phyloP scores from a whole-genome alignment of 1,140 invertebrate genomes.

The Gyrodactylus bullatarudis region DNA sequence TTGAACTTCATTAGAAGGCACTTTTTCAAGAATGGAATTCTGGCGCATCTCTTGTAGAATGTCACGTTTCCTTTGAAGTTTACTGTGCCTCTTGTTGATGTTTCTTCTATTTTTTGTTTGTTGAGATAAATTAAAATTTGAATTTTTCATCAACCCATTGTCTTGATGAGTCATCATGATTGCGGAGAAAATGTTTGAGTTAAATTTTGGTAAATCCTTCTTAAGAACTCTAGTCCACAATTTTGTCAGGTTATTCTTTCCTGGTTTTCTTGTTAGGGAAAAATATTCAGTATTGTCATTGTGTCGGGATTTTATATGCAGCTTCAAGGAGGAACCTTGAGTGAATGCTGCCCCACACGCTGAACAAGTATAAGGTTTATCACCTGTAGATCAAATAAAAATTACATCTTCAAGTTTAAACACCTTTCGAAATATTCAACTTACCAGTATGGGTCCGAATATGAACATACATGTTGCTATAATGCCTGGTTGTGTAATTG shows the following conservation, averaged over 20 bases:
- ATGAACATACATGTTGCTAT: slow-evolving; percentile 8
- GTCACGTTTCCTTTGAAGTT: no score
- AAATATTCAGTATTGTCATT: slow-evolving; percentile 5
- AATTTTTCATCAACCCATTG: no score
- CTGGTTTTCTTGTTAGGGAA: slow-evolving; percentile 3
- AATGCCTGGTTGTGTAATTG: slow-evolving; percentile 7
- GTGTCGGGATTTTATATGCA: slow-evolving; percentile 6
- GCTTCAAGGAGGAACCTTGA: slow-evolving; percentile 6
- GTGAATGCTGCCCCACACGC: slow-evolving; percentile 5
- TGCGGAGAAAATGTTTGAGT: not conserved
- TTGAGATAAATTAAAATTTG: no score
- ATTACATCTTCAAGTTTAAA: not conserved
- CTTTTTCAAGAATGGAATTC: no score
- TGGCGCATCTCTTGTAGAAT: no score
- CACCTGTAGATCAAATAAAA: slow-evolving; percentile 1
- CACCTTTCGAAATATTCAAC: not conserved
- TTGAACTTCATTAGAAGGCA: no score
- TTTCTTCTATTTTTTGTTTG: no score
- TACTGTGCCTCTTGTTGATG: no score
- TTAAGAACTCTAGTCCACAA: slow-evolving; percentile 5
- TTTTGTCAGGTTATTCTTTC: slow-evolving; percentile 6
- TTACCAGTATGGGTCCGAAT: slow-evolving; percentile 7
- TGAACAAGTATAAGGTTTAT: slow-evolving; percentile 7
- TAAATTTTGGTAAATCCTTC: slow-evolving; percentile 5
- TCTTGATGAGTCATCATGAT: no score